Evolutionary conservation across 2,888 invertebrate genomes (phyloP), one percentile per base, ranked within the genome.

Genomic region (Criorhina ranunculi): DNA sequence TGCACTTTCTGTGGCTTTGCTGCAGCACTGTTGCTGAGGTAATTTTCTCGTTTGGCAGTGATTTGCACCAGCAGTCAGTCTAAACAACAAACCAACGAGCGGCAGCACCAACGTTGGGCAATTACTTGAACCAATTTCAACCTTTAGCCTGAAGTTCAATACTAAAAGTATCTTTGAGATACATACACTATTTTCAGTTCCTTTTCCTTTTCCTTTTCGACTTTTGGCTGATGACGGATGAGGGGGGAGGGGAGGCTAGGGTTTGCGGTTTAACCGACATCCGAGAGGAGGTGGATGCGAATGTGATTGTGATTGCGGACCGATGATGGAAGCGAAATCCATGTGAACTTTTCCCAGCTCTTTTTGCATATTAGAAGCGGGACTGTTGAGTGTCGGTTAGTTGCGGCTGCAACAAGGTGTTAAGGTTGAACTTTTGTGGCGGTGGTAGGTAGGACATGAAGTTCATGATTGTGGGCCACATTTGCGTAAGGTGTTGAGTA

Each of bases 61-160:
- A 86, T 86, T 83, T 86, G 83, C 75, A 75, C 76, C 79, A 77
- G 12, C 72, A 59, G 17, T n/a, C 60, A 44, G 64, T 24, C 12
- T 19, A 33, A 24, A 19, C 46, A 64, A 37, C 44, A 46, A n/a
- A 4, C 4, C 24, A 24, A 11, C 59, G 31, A 29, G 60, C 75
- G 37, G 62, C 73, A 70, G 59, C 75, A 55, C 87, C 62, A 57
- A 62, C 77, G 66, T 86, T 77, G 72, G 89, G 88, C 91, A 91
- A 91, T 91, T 91, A 91, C 91, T 90, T 89, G 89, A 89, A 90
- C 90, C 90, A 90, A 89, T 90, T 90, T 91, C 90, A 91, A 91
- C 91, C 91, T 91, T 91, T 91, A 91, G 91, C 91, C 91, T 89
- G 91, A 91, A 91, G 91, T 91, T 91, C 91, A 90, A 90, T 90